These are phyloP conservation scores for Chrysopa pallens DNA, from an alignment of 1,140 invertebrate genomes.

Conservation along the genomic window DNA sequence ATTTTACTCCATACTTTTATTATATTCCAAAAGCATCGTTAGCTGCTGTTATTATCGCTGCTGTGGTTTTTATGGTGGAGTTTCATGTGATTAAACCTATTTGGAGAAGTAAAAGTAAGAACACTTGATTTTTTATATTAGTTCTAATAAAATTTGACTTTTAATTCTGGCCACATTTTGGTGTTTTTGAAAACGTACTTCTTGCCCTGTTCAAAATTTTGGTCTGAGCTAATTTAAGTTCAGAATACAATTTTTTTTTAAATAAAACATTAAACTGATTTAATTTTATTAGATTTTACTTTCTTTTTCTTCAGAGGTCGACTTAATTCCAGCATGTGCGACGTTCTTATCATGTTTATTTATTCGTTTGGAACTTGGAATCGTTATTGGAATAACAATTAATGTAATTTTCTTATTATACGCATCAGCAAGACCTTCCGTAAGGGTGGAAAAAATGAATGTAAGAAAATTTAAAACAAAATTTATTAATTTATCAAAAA, in stretches of 20 bases:
- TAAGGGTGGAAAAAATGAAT: conserved; percentile 33
- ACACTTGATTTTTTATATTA: too few species aligned
- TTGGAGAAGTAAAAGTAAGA: conserved; percentile 61
- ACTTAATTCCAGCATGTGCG: conserved; percentile 42
- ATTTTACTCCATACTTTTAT: conserved; percentile 68
- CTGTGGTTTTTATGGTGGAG: conserved; percentile 80
- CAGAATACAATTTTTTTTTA: neutral
- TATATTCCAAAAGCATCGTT: conserved; percentile 64
- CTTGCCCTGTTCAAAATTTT: neutral
- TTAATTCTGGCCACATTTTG: too few species aligned
- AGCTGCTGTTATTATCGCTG: conserved; percentile 69
- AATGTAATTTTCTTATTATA: conserved; percentile 55
- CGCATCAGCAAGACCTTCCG: conserved; percentile 48
- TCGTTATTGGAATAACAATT: conserved; percentile 51
- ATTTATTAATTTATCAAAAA: neutral
- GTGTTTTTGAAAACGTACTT: too few species aligned
- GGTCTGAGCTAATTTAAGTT: neutral
- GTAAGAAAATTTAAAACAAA: conserved; percentile 19
- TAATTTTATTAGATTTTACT: neutral
- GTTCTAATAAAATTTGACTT: too few species aligned
- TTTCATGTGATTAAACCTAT: conserved; percentile 57
- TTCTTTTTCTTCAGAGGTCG: conserved; percentile 36
- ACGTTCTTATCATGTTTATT: conserved; percentile 52
- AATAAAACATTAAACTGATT: neutral
- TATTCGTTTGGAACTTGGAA: conserved; percentile 51